A percentile compares a stretch with the other conserved stretches of the same genome.
phyloP scores from a whole-genome alignment of 2,113 vertebrate species.

The Miniopterus natalensis region DNA sequence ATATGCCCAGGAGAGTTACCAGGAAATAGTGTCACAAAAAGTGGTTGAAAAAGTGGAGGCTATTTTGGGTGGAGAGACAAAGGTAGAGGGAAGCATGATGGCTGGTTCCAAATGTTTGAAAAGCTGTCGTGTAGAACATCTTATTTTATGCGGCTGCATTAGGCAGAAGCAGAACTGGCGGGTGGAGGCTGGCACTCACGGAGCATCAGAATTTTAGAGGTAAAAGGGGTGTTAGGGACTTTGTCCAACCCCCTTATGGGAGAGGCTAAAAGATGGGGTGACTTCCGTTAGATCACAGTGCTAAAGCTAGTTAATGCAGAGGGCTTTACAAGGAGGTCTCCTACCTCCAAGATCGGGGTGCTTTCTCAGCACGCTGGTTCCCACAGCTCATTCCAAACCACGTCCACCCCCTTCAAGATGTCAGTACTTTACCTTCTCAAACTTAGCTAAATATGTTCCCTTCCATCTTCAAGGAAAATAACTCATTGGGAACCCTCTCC shows the following conservation, averaged over 20 bases:
- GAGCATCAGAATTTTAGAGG: not conserved
- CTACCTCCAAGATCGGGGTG: not conserved
- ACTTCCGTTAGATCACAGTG: not conserved
- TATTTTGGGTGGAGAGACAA: not conserved
- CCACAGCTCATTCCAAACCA: not conserved
- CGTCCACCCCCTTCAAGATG: not conserved
- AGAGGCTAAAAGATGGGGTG: not conserved
- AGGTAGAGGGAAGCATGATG: not conserved
- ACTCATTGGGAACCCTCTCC: not conserved
- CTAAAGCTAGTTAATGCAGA: not conserved
- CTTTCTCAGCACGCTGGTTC: not conserved
- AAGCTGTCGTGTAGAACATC: not conserved
- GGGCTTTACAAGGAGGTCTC: not conserved
- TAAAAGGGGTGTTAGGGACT: not conserved
- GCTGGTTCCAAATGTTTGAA: not conserved
- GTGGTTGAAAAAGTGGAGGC: not conserved
- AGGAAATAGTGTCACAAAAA: not conserved
- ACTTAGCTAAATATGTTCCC: not conserved
- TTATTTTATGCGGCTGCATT: not conserved
- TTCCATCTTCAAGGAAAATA: not conserved
- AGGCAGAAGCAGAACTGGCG: not conserved
- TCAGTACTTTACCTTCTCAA: not conserved
- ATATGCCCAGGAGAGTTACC: not conserved
- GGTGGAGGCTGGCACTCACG: not conserved
- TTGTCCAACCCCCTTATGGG: not conserved